A percentile compares a stretch with the other conserved stretches of the same genome.
phyloP scores from a whole-genome alignment of 2,113 vertebrate species.

The Arizona elegans region DNA sequence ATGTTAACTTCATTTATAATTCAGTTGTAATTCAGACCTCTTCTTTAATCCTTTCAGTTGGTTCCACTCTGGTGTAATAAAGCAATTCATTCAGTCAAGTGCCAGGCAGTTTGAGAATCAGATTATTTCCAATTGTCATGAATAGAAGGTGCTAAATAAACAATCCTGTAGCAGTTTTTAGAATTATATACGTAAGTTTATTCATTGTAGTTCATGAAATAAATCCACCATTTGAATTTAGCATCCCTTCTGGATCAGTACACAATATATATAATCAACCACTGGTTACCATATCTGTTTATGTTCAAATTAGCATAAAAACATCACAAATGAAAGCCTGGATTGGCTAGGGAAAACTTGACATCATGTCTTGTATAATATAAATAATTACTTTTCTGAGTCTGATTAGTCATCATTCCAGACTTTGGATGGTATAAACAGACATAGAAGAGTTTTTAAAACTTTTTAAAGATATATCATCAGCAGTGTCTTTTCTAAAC shows the following conservation, averaged over 20 bases:
- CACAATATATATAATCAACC: neutral
- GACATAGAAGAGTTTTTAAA: neutral
- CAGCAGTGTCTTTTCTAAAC: neutral
- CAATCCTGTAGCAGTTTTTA: neutral
- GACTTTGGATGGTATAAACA: neutral
- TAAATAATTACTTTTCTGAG: conserved; percentile 9
- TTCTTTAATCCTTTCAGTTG: conserved; percentile 4
- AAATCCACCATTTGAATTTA: neutral
- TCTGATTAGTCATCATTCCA: neutral
- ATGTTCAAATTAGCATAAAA: neutral
- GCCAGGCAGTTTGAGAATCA: neutral
- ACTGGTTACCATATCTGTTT: neutral
- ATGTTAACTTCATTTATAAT: neutral
- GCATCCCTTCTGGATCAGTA: neutral
- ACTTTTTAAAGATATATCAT: neutral
- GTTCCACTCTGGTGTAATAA: conserved; percentile 15
- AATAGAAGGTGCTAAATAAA: neutral
- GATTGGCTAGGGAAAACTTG: neutral
- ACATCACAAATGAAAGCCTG: neutral
- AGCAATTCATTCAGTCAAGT: neutral
- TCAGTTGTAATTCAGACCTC: accelerated
- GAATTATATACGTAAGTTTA: neutral
- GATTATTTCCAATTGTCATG: neutral
- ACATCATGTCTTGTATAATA: neutral
- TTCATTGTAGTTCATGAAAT: neutral